Percentiles rank a stretch among this genome's conserved stretches.
phyloP scores from a whole-genome alignment of 2,888 invertebrate species.

The Ophion slaviceki region DNA sequence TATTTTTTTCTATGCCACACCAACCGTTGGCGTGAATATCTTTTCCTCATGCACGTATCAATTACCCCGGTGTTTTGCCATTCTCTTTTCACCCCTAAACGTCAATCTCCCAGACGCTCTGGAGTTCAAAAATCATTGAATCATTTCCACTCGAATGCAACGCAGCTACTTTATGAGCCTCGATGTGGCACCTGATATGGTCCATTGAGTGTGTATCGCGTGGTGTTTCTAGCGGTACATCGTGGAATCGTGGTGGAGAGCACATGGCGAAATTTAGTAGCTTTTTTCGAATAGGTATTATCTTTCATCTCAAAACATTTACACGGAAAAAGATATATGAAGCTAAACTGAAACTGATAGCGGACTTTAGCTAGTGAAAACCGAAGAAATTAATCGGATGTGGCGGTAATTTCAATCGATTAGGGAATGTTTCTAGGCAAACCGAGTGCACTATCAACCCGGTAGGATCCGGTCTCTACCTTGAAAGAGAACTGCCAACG shows the following conservation, averaged over 20 bases:
- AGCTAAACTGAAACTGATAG: not conserved
- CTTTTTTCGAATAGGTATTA: not conserved
- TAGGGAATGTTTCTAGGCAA: conserved; percentile 14
- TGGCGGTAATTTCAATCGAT: conserved; percentile 28
- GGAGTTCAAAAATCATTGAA: not conserved
- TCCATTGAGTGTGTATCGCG: not conserved
- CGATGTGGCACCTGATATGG: not conserved
- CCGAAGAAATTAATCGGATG: conserved; percentile 7
- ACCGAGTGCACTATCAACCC: conserved; percentile 17
- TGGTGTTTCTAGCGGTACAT: not conserved
- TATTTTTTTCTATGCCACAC: conserved; percentile 26
- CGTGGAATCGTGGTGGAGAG: too few species aligned
- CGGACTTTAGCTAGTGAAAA: too few species aligned
- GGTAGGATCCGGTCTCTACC: not conserved
- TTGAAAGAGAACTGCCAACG: not conserved
- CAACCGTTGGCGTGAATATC: conserved; percentile 24
- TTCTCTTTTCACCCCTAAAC: conserved; percentile 47
- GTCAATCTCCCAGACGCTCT: not conserved
- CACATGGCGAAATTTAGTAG: not conserved
- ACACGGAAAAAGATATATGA: not conserved
- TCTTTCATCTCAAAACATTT: not conserved
- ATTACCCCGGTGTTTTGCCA: conserved; percentile 39
- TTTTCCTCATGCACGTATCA: conserved; percentile 44
- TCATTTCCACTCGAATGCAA: conserved; percentile 6
- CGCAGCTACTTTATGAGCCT: not conserved